Evolutionary conservation across 1,140 invertebrate genomes (phyloP), one percentile per base, ranked within the genome.

Genomic region (Saccostrea glomerata): DNA sequence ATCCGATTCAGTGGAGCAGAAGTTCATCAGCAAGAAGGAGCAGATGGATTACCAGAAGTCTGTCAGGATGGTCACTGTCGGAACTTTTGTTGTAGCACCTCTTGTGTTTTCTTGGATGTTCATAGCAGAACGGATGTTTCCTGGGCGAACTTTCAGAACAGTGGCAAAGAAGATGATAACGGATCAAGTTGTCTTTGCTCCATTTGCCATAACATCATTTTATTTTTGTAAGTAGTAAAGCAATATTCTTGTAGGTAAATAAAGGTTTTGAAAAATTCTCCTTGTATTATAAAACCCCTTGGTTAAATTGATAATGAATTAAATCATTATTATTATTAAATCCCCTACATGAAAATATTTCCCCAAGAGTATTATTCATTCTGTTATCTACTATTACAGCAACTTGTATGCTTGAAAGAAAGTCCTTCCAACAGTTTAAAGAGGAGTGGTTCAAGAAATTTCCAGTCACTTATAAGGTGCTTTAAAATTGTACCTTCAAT

Each of bases 1-100:
- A 60, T 87, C 91, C 12, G 91, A 92, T 58, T 84, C 91, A 11
- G 84, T 66, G 23, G 89, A 92, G 55, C 90, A 92, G 73, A 89
- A 89, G 54, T 56, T 88, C 15, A 87, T 92, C 23, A 89, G 86
- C 11, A 86, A 89, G 23, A 92, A 91, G 86, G 17, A 88, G 36
- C 70, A 90, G 55, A 77, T 89, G 54, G 85, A 92, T 66, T 54
- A 84, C 58, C 12, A 73, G 13, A 92, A 91, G 77, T 90, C 90
- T 40, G 73, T 73, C 30, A 66, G 90, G 7, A 91, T 89, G 47
- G 60, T 82, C 9, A 70, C 85, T n/a, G 89, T 91, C 17, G 91
- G 90, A 40, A 84, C 89, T 0, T 89, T 86, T 85, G 90, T 91
- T 12, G 84, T 89, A 15, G 91, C 90, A 0, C 91, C 91, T 47